Evolutionary conservation across 2,797 vertebrate species (phyloP), one percentile per base, ranked within the genome.

Genomic region (Vultur gryphus): DNA sequence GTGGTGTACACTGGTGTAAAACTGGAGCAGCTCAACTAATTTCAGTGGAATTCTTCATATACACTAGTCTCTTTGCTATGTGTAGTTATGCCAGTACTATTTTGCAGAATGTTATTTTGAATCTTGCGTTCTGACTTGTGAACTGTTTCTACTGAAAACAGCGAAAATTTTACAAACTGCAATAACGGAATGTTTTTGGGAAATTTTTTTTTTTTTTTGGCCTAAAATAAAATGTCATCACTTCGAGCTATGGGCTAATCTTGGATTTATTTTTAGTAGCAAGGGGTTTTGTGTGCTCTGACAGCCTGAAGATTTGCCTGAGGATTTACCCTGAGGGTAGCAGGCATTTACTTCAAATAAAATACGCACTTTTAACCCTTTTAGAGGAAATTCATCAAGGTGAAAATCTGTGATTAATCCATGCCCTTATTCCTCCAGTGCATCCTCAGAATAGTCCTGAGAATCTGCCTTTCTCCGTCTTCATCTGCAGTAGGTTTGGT

Each of bases 11-110:
- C 91, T 96, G 89, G 76, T 95, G 87, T 96, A 84, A 84, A 97
- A 91, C 95, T 96, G 93, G 91, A 95, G 95, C 93, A 93, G 93
- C 95, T 96, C 96, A 86, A 87, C 75, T 92, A 78, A 88, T 91
- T 96, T 97, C 85, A 91, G 8, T 95, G 93, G 94, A 96, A 79
- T 95, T 95, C 84, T 94, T 90, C 71, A 94, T 90, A 94, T 96
- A 95, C 88, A 90, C 83, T 79, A 89, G 93, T 95, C 80, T 95
- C 82, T 94, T 87, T 93, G 91, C 86, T 92, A 80, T 80, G 91
- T 97, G 87, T 97, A 96, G 91, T 95, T 97, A 93, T 93, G 88
- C 93, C 97, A 95, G 96, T 97, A 93, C 90, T 94, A 71, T 93
- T 97, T 97, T 97, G 95, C 97, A 96, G 95, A 97, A 95, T 91